Percentiles rank a stretch among this genome's conserved stretches.
Evolutionary conservation across 2,113 vertebrate species (phyloP).

Genomic region (Anoplopoma fimbria): DNA sequence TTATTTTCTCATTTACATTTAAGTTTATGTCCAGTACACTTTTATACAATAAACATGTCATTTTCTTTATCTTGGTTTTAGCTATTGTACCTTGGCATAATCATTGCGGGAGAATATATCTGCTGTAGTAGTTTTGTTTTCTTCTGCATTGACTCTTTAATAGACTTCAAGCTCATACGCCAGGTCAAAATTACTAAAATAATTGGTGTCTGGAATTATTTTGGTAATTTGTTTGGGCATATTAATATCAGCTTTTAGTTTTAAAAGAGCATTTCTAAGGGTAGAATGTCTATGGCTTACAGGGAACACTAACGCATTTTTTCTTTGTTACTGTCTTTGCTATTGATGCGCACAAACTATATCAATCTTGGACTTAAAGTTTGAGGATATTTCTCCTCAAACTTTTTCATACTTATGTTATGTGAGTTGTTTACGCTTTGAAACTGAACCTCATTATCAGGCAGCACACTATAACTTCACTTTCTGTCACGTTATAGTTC

Average conservation of each 20-base stretch:
- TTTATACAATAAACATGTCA: background rate
- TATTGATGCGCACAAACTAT: slow-evolving; percentile 6
- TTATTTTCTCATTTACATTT: background rate
- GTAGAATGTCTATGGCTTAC: background rate
- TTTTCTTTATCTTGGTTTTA: background rate
- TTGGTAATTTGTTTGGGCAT: background rate
- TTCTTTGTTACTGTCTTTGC: background rate
- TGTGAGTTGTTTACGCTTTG: slow-evolving; percentile 22
- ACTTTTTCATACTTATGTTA: slow-evolving; percentile 2
- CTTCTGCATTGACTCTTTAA: background rate
- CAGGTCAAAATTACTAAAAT: background rate
- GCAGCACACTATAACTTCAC: background rate
- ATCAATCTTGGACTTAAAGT: slow-evolving; percentile 7
- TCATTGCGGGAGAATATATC: background rate
- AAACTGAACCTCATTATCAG: background rate
- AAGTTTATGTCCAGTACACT: background rate
- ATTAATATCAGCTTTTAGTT: background rate
- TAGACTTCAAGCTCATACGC: background rate
- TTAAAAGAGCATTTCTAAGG: background rate
- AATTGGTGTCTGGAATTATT: background rate
- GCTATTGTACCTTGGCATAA: background rate
- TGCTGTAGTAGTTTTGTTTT: background rate
- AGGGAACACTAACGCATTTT: slow-evolving; percentile 22
- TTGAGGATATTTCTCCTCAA: background rate
- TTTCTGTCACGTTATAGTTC: background rate